Conservation (phyloP, 1,140 invertebrate species). For the Euwallacea similis region DNA sequence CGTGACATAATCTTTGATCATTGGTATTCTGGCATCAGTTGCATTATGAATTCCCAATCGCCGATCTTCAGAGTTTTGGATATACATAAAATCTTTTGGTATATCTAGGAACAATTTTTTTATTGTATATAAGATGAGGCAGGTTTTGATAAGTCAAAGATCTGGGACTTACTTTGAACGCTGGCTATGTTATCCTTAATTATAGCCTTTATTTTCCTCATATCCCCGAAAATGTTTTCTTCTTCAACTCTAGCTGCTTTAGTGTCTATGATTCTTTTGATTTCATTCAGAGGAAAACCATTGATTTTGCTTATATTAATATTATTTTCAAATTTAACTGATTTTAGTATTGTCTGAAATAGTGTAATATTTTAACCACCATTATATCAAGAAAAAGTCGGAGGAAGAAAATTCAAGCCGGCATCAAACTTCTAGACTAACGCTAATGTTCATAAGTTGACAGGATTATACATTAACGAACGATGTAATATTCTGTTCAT, state of each 20-base stretch:
- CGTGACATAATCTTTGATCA: slow-evolving; percentile 42
- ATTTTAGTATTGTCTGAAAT: slow-evolving; percentile 39
- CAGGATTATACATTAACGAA: too few species aligned
- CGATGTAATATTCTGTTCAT: too few species aligned
- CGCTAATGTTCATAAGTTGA: too few species aligned
- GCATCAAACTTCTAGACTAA: too few species aligned
- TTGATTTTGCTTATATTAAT: slow-evolving; percentile 44
- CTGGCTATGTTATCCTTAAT: neutral
- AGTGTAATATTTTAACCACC: neutral
- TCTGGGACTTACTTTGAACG: neutral
- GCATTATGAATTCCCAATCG: slow-evolving; percentile 42
- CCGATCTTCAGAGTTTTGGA: slow-evolving; percentile 45
- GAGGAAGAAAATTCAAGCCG: too few species aligned
- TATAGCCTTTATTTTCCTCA: slow-evolving; percentile 32
- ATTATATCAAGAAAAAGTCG: neutral
- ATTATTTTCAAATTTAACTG: slow-evolving; percentile 35
- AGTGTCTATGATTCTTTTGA: slow-evolving; percentile 25
- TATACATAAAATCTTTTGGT: slow-evolving; percentile 47
- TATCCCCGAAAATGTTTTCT: slow-evolving; percentile 31
- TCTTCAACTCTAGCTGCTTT: neutral
- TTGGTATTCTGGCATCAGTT: slow-evolving; percentile 36
- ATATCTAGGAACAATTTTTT: slow-evolving; percentile 39
- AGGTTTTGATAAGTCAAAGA: neutral
- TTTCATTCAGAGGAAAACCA: slow-evolving; percentile 23
- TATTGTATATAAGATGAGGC: neutral